A percentile compares a stretch with the other conserved stretches of the same genome.
phyloP scores from a whole-genome alignment of 2,113 vertebrate genomes.

The Sterrhoptilus dennistouni region DNA sequence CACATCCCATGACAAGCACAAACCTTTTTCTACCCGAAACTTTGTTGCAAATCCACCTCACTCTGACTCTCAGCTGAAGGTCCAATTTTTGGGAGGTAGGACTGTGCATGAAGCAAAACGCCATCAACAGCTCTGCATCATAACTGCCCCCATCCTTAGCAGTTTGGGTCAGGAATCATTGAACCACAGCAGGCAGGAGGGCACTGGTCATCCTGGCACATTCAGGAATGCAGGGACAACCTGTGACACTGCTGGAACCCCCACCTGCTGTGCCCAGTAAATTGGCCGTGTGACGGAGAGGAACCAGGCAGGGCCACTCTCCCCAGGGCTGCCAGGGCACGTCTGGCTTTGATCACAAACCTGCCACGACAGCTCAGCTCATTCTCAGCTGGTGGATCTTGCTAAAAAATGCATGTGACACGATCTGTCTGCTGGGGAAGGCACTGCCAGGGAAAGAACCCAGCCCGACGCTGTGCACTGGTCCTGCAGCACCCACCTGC shows the following conservation, averaged over 20 bases:
- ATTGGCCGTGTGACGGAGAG: background rate
- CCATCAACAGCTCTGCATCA: background rate
- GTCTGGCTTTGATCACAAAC: constrained; percentile 29
- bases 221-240: background rate
- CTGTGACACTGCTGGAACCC: background rate
- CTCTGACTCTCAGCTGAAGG: background rate
- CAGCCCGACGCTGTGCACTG: accelerated
- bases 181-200: accelerated
- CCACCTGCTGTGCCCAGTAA: background rate
- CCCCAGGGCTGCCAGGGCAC: background rate
- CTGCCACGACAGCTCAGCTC: background rate
- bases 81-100: background rate
- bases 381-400: background rate
- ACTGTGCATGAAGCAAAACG: accelerated
- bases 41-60: accelerated
- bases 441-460: background rate
- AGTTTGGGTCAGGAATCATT: accelerated
- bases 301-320: background rate
- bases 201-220: background rate
- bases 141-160: background rate
- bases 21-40: background rate
- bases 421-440: background rate
- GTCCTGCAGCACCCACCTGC: background rate
- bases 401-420: constrained; percentile 30
- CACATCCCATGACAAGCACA: background rate